A percentile compares a stretch with the other conserved stretches of the same genome.
These are phyloP conservation scores for Balearica regulorum DNA, from an alignment of 2,797 vertebrate genomes.

Conservation along the genomic window DNA sequence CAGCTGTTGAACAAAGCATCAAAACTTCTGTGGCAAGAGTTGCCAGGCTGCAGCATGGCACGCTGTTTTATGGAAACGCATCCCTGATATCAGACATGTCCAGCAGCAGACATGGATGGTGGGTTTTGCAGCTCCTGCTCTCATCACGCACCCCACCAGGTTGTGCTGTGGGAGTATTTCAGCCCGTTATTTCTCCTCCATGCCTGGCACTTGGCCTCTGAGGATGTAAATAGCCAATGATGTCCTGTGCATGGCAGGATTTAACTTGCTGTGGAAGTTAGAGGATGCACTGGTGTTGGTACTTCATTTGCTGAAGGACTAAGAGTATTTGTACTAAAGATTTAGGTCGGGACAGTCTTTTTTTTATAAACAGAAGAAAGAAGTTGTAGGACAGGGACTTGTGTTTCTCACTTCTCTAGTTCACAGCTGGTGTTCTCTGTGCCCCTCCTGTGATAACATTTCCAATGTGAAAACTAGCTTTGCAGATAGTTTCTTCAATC, in stretches of 20 bases:
- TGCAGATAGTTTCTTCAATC: background rate
- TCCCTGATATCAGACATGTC: background rate
- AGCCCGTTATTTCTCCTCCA: background rate
- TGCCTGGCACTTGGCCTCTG: background rate
- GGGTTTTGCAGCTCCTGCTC: background rate
- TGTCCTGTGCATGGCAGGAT: too few relatives aligned
- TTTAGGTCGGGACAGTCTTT: background rate
- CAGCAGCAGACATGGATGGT: background rate
- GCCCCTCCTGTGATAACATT: background rate
- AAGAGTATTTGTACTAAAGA: background rate
- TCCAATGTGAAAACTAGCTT: background rate
- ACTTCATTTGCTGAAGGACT: background rate
- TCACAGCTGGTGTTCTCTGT: background rate
- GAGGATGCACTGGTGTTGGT: background rate
- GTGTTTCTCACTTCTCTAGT: background rate
- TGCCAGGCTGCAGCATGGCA: background rate
- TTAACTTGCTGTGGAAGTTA: background rate
- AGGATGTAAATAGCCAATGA: background rate
- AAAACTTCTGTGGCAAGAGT: background rate
- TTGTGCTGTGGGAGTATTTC: background rate
- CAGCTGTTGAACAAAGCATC: background rate
- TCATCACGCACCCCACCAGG: background rate
- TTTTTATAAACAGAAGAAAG: background rate
- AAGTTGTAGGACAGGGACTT: background rate
- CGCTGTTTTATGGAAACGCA: background rate